phyloP scores from a whole-genome alignment of 2,113 vertebrate species.

The Erinaceus europaeus region DNA sequence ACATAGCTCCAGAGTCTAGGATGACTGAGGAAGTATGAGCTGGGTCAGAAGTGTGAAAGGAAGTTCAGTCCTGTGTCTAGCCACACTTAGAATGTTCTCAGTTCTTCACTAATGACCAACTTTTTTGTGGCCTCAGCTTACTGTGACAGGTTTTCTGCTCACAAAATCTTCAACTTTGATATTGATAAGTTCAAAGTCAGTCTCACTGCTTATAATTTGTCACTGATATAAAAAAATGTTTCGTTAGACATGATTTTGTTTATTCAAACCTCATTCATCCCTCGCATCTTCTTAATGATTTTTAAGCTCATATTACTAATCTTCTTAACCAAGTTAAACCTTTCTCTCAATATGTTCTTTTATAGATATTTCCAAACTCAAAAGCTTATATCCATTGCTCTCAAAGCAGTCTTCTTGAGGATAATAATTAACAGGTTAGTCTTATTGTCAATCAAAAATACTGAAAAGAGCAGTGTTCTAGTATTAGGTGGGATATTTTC shows the following conservation, averaged over 20 bases:
- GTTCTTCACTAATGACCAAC: neutral
- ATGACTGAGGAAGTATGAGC: neutral
- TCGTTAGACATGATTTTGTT: slow-evolving; percentile 57
- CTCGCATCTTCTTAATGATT: slow-evolving; percentile 62
- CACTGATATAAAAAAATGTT: slow-evolving; percentile 47
- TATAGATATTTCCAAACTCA: slow-evolving; percentile 48
- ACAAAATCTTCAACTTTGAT: neutral
- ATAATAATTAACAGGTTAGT: slow-evolving; percentile 32
- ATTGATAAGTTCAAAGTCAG: neutral
- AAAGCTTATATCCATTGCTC: slow-evolving; percentile 43
- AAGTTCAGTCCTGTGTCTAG: neutral
- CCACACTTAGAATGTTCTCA: neutral
- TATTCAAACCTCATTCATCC: slow-evolving; percentile 42
- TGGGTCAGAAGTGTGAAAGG: neutral
- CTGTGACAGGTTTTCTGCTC: neutral
- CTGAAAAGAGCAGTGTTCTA: neutral
- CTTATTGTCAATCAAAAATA: slow-evolving; percentile 8
- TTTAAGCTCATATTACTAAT: slow-evolving; percentile 63
- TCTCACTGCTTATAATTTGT: neutral
- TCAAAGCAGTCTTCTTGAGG: slow-evolving; percentile 7
- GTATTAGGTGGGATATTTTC: neutral
- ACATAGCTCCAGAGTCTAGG: neutral
- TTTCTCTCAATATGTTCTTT: slow-evolving; percentile 57
- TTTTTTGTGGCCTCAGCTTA: neutral
- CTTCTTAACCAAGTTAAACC: slow-evolving; percentile 46